These are phyloP conservation scores for Pocillopora meandrina DNA, from an alignment of 92 coral and sea anemone genomes.

Conservation along the genomic window DNA sequence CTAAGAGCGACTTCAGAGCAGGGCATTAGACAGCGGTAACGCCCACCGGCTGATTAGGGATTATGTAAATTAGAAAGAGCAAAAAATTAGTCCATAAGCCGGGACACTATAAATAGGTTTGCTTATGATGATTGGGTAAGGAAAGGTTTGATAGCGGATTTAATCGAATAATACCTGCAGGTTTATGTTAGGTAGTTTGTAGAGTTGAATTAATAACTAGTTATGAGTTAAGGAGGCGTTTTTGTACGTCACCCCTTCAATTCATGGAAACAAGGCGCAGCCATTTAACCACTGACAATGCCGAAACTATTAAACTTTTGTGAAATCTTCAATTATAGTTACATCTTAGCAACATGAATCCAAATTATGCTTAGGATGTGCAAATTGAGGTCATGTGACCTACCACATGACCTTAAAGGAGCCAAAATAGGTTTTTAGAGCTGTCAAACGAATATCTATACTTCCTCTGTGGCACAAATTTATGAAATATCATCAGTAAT, in stretches of 20 bases:
- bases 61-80: too few species aligned
- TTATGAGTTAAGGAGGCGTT: constrained; percentile 42
- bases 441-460: constrained; percentile 24
- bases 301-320: constrained; percentile 40
- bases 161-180: constrained; percentile 38
- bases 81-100: constrained; percentile 51
- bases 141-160: constrained; percentile 52
- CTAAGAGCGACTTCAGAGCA: too few species aligned
- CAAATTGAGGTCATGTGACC: constrained; percentile 50
- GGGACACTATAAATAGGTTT: constrained; percentile 43
- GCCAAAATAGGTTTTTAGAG: constrained; percentile 30
- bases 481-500: constrained; percentile 33
- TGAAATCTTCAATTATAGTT: constrained; percentile 47
- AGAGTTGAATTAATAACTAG: constrained; percentile 51
- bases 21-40: too few species aligned
- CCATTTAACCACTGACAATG: constrained; percentile 45
- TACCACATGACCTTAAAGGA: constrained; percentile 27
- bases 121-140: constrained; percentile 58
- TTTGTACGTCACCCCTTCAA: constrained; percentile 36
- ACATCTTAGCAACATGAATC: constrained; percentile 36
- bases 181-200: constrained; percentile 56
- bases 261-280: constrained; percentile 48
- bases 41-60: too few species aligned
- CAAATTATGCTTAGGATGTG: constrained; percentile 28
- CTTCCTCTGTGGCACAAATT: constrained; percentile 20